phyloP scores from a whole-genome alignment of 2,113 vertebrate genomes.

The Pongo abelii region DNA sequence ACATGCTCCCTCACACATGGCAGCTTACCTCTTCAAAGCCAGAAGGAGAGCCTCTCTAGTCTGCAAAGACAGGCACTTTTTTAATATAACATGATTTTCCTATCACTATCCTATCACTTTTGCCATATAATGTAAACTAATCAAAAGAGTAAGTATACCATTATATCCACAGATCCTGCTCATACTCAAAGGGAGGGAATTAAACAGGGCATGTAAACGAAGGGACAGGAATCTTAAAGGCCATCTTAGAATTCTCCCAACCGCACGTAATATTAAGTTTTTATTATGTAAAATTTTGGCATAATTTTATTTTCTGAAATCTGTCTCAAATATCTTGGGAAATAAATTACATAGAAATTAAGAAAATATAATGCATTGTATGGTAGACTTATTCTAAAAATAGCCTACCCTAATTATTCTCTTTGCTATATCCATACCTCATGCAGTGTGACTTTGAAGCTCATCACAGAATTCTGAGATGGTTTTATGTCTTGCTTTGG shows the following conservation, averaged over 20 bases:
- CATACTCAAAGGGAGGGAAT: background rate
- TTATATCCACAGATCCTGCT: background rate
- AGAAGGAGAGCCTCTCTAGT: background rate
- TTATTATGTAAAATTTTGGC: background rate
- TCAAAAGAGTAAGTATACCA: background rate
- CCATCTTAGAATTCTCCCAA: background rate
- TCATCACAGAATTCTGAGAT: background rate
- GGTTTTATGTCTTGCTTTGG: background rate
- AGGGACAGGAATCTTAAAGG: background rate
- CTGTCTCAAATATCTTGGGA: background rate
- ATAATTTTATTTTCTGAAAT: background rate
- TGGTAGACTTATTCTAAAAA: conserved; percentile 1
- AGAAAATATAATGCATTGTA: background rate
- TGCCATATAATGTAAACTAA: background rate
- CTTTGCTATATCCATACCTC: background rate
- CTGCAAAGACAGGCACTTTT: background rate
- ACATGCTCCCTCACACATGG: background rate
- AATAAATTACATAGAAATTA: background rate
- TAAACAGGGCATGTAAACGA: background rate
- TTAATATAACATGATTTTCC: background rate
- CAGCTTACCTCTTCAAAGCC: background rate
- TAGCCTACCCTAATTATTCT: background rate
- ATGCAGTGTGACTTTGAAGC: background rate
- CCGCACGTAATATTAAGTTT: background rate
- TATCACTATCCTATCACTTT: background rate